Conservation (phyloP, 2,113 vertebrate species). For the Oophaga pumilio region DNA sequence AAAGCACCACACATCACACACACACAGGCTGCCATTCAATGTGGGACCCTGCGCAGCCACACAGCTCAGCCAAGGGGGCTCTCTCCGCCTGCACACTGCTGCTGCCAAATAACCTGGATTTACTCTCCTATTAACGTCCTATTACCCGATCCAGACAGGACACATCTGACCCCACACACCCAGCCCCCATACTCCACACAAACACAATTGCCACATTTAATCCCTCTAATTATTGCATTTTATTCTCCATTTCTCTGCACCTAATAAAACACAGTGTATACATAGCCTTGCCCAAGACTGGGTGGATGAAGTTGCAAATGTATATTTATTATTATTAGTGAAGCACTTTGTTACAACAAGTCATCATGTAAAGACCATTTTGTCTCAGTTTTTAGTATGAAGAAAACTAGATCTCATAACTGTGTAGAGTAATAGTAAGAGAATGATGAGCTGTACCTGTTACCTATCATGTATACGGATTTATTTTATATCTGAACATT, state of each 20-base stretch:
- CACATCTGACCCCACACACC: background rate
- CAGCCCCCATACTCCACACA: background rate
- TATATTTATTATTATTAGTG: background rate
- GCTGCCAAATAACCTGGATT: conserved; percentile 17
- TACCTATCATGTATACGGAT: background rate
- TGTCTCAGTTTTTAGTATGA: background rate
- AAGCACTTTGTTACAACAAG: background rate
- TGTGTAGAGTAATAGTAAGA: background rate
- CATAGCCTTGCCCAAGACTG: background rate
- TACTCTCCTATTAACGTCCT: conserved; percentile 4
- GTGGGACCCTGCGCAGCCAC: conserved; percentile 66
- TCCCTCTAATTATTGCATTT: background rate
- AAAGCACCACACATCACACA: conserved; percentile 70
- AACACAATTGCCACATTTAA: background rate
- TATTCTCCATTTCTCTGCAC: background rate
- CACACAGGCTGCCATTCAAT: conserved; percentile 64
- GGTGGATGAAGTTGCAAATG: background rate
- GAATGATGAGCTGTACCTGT: background rate
- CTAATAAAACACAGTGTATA: background rate
- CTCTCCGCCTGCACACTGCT: conserved; percentile 33
- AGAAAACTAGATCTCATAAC: background rate
- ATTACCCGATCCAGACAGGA: conserved; percentile 15
- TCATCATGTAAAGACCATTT: background rate
- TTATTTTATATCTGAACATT: background rate
- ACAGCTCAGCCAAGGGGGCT: conserved; percentile 57